Conservation (phyloP, 2,888 invertebrate species). For the Orchestes rusci region DNA sequence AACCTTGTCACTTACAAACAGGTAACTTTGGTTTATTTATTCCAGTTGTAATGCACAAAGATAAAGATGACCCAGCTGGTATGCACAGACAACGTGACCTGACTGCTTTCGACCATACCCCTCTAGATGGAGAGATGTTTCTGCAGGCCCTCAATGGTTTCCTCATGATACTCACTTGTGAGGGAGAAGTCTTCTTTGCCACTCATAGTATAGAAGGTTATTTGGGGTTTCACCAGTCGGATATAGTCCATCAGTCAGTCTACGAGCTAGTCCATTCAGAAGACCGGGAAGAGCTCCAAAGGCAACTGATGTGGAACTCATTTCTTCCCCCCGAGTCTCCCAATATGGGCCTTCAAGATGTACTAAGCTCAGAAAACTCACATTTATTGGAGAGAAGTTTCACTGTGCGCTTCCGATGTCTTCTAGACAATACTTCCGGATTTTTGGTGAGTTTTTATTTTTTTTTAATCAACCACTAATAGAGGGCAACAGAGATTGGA, state of each 20-base stretch:
- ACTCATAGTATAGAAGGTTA: constrained; percentile 99
- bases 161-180: constrained; percentile 96
- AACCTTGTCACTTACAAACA: no score
- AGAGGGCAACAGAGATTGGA: constrained; percentile 77
- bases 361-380: constrained; percentile 79
- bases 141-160: constrained; percentile 98
- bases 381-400: constrained; percentile 93
- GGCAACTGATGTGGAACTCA: constrained; percentile 92
- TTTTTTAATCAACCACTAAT: background rate
- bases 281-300: constrained; percentile 93
- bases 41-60: constrained; percentile 92
- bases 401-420: constrained; percentile 97
- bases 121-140: constrained; percentile 92
- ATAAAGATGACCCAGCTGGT: constrained; percentile 70
- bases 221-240: constrained; percentile 99
- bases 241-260: constrained; percentile 98
- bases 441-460: constrained; percentile 70
- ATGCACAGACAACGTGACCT: constrained; percentile 68
- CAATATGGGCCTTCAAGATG: constrained; percentile 78
- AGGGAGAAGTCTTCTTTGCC: constrained; percentile 99
- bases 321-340: constrained; percentile 76
- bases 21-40: no score
- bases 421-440: constrained; percentile 98
- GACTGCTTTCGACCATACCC: constrained; percentile 81
- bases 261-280: constrained; percentile 99